Evolutionary conservation across 1,140 invertebrate species (phyloP).

Genomic region (Campodea augens): DNA sequence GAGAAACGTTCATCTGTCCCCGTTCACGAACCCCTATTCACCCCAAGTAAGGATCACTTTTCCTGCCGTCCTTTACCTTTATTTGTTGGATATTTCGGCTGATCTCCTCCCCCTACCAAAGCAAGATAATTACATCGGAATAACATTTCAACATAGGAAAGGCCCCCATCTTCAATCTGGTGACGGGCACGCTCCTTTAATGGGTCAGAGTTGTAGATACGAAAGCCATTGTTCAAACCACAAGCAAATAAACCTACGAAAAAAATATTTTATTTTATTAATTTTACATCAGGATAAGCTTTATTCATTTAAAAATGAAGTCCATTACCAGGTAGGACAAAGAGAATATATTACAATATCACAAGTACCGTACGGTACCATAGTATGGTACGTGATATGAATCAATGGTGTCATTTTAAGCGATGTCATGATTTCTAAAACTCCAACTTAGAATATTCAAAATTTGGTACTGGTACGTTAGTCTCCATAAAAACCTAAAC

Average conservation of each 20-base stretch:
- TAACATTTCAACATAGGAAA: constrained; percentile 91
- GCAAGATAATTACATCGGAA: constrained; percentile 96
- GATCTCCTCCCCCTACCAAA: constrained; percentile 77
- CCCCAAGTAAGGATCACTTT: too few relatives aligned
- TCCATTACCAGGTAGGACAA: not conserved
- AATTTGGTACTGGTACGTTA: too few relatives aligned
- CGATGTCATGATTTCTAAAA: too few relatives aligned
- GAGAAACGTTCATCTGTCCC: too few relatives aligned
- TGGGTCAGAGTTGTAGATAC: constrained; percentile 94
- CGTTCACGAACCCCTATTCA: too few relatives aligned
- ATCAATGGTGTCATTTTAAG: too few relatives aligned
- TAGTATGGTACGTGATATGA: not conserved
- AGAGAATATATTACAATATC: not conserved
- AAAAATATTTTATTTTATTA: constrained; percentile 11
- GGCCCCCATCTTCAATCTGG: constrained; percentile 71
- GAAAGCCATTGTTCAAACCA: constrained; percentile 88
- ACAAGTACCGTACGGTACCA: not conserved
- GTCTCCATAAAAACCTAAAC: too few relatives aligned
- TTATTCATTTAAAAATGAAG: not conserved
- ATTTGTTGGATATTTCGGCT: constrained; percentile 81
- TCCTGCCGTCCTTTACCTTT: too few relatives aligned
- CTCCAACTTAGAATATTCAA: too few relatives aligned
- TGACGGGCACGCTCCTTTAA: constrained; percentile 90
- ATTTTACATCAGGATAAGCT: not conserved
- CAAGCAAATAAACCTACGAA: constrained; percentile 88